A percentile compares a stretch with the other conserved stretches of the same genome.
Evolutionary conservation across 1,140 invertebrate genomes (phyloP).

Genomic region (Caerostris extrusa): DNA sequence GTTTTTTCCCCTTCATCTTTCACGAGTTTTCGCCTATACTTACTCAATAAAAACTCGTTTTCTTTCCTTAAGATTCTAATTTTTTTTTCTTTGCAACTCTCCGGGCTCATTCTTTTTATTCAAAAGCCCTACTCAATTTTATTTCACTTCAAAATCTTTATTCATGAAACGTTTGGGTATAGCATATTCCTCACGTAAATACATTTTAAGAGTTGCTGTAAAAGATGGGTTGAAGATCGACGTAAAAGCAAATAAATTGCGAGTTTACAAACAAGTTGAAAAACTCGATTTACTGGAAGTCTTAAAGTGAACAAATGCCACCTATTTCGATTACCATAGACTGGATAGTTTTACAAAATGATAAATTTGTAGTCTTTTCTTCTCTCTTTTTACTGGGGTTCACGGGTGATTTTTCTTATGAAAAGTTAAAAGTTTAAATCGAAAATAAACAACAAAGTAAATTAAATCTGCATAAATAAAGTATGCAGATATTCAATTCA

Average conservation of each 20-base stretch:
- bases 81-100: slow-evolving; percentile 23
- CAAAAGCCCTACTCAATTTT: slow-evolving; percentile 19
- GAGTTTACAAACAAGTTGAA: neutral
- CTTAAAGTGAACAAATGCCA: neutral
- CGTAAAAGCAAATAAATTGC: slow-evolving; percentile 9
- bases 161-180: slow-evolving; percentile 29
- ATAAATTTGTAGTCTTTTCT: neutral
- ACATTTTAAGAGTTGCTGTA: neutral
- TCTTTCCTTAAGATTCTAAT: slow-evolving; percentile 47
- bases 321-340: neutral
- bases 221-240: neutral
- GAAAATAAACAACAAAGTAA: too few relatives aligned
- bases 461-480: too few relatives aligned
- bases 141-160: slow-evolving; percentile 28
- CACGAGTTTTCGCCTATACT: neutral
- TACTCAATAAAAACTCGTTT: slow-evolving; percentile 63
- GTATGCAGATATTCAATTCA: too few relatives aligned
- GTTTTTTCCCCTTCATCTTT: slow-evolving; percentile 19
- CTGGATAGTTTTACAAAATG: neutral
- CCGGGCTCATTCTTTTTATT: neutral
- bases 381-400: too few relatives aligned
- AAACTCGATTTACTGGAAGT: slow-evolving; percentile 28
- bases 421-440: too few relatives aligned
- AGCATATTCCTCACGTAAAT: slow-evolving; percentile 13
- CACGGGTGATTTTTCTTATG: too few relatives aligned